Percentiles rank a stretch among this genome's conserved stretches.
Conservation (phyloP, 2,113 vertebrate genomes). For the Patagioenas fasciata region DNA sequence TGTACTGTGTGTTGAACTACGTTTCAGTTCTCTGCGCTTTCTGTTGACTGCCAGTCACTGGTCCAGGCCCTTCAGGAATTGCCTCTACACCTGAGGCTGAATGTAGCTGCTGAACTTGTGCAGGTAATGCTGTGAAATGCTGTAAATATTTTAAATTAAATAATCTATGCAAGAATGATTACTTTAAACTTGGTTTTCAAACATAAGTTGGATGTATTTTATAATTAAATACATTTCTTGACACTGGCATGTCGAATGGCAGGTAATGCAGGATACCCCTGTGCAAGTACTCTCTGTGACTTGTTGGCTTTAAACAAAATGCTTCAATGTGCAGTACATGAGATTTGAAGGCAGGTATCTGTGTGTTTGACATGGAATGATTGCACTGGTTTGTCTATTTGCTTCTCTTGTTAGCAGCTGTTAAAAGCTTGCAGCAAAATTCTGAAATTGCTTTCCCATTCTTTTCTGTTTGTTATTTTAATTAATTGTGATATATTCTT, state of each 20-base stretch:
- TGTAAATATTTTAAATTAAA: not conserved
- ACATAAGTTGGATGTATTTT: not conserved
- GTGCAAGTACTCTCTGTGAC: not conserved
- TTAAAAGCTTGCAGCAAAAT: not conserved
- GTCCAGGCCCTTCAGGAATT: slow-evolving; percentile 82
- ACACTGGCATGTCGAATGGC: not conserved
- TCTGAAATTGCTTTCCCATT: not conserved
- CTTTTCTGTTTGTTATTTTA: not conserved
- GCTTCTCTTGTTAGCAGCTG: not conserved
- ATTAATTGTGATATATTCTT: not conserved
- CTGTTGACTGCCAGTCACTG: slow-evolving; percentile 83
- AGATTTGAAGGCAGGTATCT: not conserved
- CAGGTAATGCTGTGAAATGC: slow-evolving; percentile 76
- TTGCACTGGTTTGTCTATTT: not conserved
- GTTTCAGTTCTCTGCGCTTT: slow-evolving; percentile 77
- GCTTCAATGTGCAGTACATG: not conserved
- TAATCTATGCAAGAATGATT: not conserved
- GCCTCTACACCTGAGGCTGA: slow-evolving; percentile 84
- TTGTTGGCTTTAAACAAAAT: not conserved
- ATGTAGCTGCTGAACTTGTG: slow-evolving; percentile 84
- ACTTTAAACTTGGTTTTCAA: not conserved
- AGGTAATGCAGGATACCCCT: not conserved
- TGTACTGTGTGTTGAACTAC: not conserved
- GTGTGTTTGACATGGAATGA: not conserved
- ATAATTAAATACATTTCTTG: not conserved